Conservation (phyloP, 2,797 vertebrate species). For the Amblyraja radiata region DNA sequence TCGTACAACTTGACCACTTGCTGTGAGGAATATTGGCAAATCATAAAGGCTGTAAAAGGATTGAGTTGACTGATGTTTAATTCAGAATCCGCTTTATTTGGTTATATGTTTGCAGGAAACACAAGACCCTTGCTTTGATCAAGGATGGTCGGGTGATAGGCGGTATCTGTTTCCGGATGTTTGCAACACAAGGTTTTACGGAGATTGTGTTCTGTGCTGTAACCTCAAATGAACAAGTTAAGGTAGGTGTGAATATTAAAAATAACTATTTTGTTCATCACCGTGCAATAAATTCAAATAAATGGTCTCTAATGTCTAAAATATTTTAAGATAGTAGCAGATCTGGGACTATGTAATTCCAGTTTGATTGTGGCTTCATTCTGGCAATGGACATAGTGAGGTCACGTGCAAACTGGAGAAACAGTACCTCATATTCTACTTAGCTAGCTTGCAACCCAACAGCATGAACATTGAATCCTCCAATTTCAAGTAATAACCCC, state of each 20-base stretch:
- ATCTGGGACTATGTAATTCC: background rate
- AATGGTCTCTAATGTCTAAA: background rate
- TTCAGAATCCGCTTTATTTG: constrained; percentile 30
- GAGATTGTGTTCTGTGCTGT: constrained; percentile 98
- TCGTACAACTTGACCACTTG: background rate
- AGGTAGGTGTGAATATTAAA: constrained; percentile 62
- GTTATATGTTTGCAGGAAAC: constrained; percentile 72
- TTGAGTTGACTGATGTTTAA: background rate
- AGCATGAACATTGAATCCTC: no score
- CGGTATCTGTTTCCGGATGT: constrained; percentile 98
- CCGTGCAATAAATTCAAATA: background rate
- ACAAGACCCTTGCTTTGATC: constrained; percentile 94
- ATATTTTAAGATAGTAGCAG: background rate
- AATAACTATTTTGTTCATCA: background rate
- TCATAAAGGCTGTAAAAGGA: background rate
- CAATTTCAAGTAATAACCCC: background rate
- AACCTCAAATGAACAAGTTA: constrained; percentile 96
- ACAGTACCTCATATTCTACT: no score
- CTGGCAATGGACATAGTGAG: no score
- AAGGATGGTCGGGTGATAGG: constrained; percentile 99
- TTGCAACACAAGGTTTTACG: constrained; percentile 93
- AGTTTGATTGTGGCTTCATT: no score
- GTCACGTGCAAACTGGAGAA: no score
- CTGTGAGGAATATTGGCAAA: background rate
- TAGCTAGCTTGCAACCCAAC: no score